Evolutionary conservation across 1,140 invertebrate species (phyloP).

Genomic region (Brachionus angularis): DNA sequence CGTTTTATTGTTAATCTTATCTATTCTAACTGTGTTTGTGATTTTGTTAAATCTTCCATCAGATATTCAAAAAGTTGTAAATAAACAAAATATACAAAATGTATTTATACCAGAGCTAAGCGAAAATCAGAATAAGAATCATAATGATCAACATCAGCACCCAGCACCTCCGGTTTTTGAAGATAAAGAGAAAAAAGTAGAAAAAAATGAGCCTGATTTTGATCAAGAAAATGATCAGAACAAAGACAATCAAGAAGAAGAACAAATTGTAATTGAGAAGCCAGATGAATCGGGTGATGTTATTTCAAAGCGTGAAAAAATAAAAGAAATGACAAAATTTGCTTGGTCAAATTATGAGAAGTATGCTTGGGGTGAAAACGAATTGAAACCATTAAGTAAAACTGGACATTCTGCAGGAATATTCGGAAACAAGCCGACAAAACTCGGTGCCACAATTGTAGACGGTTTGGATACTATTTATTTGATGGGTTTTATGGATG

Average conservation of each 20-base stretch:
- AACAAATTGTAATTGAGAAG: too few species aligned
- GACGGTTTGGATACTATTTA: conserved; percentile 94
- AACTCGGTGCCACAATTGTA: conserved; percentile 88
- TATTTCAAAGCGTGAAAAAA: neutral
- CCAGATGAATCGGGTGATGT: too few species aligned
- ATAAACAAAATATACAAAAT: too few species aligned
- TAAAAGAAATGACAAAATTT: conserved; percentile 62
- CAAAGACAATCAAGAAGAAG: conserved; percentile 4
- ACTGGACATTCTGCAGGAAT: conserved; percentile 81
- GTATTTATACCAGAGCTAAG: too few species aligned
- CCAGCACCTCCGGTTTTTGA: too few species aligned
- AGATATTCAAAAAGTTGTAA: too few species aligned
- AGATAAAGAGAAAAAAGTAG: neutral
- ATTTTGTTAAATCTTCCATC: too few species aligned
- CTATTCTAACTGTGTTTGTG: too few species aligned
- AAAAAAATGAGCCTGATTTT: too few species aligned
- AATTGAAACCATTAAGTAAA: conserved; percentile 78
- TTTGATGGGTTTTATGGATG: conserved; percentile 89
- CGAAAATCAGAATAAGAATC: too few species aligned
- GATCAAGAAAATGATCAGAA: neutral
- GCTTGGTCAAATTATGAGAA: conserved; percentile 91
- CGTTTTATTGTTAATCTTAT: neutral
- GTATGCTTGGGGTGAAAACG: conserved; percentile 97
- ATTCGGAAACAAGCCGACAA: conserved; percentile 74
- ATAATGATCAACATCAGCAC: too few species aligned